Percentiles rank a stretch among this genome's conserved stretches.
Conservation (phyloP, 2,888 invertebrate species). For the Phania funesta region DNA sequence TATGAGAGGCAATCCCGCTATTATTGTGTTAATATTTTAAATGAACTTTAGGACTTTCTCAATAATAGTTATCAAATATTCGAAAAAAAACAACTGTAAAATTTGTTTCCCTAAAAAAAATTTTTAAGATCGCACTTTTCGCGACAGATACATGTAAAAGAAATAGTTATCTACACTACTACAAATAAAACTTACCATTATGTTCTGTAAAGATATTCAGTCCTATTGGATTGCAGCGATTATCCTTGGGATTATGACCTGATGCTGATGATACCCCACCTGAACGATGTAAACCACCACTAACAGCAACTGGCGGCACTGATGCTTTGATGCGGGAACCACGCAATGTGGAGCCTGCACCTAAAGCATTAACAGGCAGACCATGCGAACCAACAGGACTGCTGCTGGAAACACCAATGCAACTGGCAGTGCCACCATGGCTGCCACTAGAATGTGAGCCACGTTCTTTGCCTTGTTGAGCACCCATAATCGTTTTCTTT, state of each 20-base stretch:
- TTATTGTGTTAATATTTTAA: no score
- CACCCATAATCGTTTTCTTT: slow-evolving; percentile 85
- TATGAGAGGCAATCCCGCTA: no score
- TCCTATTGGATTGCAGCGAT: slow-evolving; percentile 83
- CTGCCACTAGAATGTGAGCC: slow-evolving; percentile 80
- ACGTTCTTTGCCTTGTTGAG: slow-evolving; percentile 96
- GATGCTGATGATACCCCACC: slow-evolving; percentile 51
- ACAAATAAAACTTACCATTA: slow-evolving; percentile 86
- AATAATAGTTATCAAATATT: no score
- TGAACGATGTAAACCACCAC: slow-evolving; percentile 68
- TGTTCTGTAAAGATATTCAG: slow-evolving; percentile 97
- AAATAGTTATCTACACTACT: neutral
- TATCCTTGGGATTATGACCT: slow-evolving; percentile 85
- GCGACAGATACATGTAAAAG: neutral
- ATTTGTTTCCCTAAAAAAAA: no score
- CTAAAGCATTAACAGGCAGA: slow-evolving; percentile 77
- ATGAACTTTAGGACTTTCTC: no score
- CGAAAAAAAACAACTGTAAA: no score
- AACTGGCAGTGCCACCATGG: slow-evolving; percentile 77
- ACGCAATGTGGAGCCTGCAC: slow-evolving; percentile 84
- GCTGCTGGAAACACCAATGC: slow-evolving; percentile 83
- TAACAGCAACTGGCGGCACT: slow-evolving; percentile 69
- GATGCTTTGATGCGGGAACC: slow-evolving; percentile 85
- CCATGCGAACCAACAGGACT: slow-evolving; percentile 76
- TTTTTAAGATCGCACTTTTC: no score